phyloP scores from a whole-genome alignment of 2,888 invertebrate species.

The Neoitamus cyanurus region DNA sequence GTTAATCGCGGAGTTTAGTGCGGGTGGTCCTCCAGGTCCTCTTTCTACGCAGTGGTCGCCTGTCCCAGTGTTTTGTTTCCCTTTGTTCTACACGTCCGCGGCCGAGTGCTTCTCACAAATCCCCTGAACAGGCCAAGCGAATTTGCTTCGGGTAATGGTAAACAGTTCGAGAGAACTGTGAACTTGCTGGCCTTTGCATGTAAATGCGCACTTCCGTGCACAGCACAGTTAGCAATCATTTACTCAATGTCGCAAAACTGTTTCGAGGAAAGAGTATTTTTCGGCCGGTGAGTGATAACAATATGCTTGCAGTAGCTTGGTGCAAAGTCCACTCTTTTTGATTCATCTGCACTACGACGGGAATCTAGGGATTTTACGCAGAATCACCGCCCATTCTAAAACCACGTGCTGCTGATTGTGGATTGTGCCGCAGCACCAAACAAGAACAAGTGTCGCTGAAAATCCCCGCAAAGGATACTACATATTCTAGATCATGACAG shows the following conservation, averaged over 20 bases:
- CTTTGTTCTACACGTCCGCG: background rate
- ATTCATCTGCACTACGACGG: background rate
- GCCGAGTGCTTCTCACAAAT: background rate
- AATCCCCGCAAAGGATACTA: background rate
- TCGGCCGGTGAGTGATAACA: background rate
- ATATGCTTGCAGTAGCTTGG: background rate
- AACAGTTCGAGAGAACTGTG: background rate
- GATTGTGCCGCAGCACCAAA: background rate
- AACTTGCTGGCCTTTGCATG: background rate
- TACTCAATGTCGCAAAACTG: background rate
- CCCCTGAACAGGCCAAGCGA: background rate
- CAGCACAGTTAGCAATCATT: background rate
- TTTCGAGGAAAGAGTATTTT: background rate
- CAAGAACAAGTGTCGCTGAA: background rate
- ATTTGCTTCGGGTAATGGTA: background rate
- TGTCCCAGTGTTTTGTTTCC: background rate
- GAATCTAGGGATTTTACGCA: constrained; percentile 43
- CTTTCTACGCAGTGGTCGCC: background rate
- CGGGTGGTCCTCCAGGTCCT: background rate
- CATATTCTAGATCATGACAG: background rate
- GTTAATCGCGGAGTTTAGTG: background rate
- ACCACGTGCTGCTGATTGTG: background rate
- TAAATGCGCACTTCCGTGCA: background rate
- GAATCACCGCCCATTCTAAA: background rate
- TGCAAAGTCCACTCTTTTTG: background rate